Evolutionary conservation across 2,113 vertebrate genomes (phyloP).

Genomic region (Hemiscyllium ocellatum): DNA sequence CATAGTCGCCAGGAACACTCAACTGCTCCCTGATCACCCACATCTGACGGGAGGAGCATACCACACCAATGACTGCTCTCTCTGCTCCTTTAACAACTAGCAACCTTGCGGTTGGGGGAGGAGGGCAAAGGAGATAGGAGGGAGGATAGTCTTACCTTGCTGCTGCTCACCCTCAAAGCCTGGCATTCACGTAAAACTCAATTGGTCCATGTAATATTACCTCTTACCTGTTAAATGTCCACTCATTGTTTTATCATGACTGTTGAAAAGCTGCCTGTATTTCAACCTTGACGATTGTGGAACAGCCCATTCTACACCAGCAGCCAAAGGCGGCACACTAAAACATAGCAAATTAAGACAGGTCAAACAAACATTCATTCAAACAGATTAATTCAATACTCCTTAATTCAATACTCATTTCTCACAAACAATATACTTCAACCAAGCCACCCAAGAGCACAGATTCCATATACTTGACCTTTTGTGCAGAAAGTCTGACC

Average conservation of each 20-base stretch:
- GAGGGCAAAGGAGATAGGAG: too few relatives aligned
- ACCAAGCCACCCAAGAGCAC: background rate
- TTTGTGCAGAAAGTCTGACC: background rate
- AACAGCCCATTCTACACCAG: slow-evolving; percentile 78
- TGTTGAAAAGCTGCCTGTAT: slow-evolving; percentile 95
- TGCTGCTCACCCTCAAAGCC: too few relatives aligned
- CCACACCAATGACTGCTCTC: too few relatives aligned
- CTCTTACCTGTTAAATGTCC: slow-evolving; percentile 86
- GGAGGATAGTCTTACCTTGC: too few relatives aligned
- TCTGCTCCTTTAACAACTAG: too few relatives aligned
- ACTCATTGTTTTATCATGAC: slow-evolving; percentile 97
- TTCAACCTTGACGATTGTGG: slow-evolving; percentile 91
- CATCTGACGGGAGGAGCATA: too few relatives aligned
- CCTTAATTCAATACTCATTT: background rate
- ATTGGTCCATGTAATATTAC: background rate
- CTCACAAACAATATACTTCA: background rate
- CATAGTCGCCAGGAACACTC: too few relatives aligned
- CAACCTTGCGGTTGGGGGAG: too few relatives aligned
- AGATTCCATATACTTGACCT: background rate
- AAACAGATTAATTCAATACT: background rate
- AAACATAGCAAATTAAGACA: slow-evolving; percentile 28
- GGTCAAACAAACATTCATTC: background rate
- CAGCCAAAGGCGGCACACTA: slow-evolving; percentile 58
- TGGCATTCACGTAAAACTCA: background rate
- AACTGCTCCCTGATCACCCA: too few relatives aligned